Percentiles rank a stretch among this genome's conserved stretches.
Conservation (phyloP, 2,113 vertebrate genomes). For the Lutjanus erythropterus region DNA sequence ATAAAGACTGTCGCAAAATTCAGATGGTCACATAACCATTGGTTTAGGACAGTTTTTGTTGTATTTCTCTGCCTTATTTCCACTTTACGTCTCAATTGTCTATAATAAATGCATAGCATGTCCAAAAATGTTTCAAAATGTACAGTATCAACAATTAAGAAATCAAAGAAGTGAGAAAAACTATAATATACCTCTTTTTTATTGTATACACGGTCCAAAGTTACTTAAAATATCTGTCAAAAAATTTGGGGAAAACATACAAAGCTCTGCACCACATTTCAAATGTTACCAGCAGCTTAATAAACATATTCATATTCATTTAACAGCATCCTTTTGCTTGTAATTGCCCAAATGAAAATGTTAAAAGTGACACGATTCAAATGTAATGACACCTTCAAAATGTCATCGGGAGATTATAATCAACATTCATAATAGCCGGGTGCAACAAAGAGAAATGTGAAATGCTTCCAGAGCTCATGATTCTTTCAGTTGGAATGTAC, state of each 20-base stretch:
- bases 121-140: neutral
- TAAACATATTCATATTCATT: slow-evolving; percentile 31
- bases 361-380: slow-evolving; percentile 48
- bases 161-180: neutral
- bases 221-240: slow-evolving; percentile 50
- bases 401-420: slow-evolving; percentile 11
- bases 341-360: slow-evolving; percentile 2
- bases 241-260: slow-evolving; percentile 14
- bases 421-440: slow-evolving; percentile 23
- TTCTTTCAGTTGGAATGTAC: slow-evolving; percentile 30
- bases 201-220: slow-evolving; percentile 49
- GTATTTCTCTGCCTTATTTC: neutral
- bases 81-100: neutral
- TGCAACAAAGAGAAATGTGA: slow-evolving; percentile 42
- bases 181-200: slow-evolving; percentile 34
- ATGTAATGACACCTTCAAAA: slow-evolving; percentile 42
- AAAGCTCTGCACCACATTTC: slow-evolving; percentile 38
- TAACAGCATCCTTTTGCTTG: slow-evolving; percentile 10
- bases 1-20: neutral
- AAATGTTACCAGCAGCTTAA: slow-evolving; percentile 39
- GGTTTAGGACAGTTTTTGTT: neutral
- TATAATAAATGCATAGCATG: neutral
- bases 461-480: slow-evolving; percentile 7
- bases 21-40: neutral
- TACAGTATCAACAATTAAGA: neutral